Evolutionary conservation across 2,113 vertebrate genomes (phyloP).

Genomic region (Tragulus kanchil): DNA sequence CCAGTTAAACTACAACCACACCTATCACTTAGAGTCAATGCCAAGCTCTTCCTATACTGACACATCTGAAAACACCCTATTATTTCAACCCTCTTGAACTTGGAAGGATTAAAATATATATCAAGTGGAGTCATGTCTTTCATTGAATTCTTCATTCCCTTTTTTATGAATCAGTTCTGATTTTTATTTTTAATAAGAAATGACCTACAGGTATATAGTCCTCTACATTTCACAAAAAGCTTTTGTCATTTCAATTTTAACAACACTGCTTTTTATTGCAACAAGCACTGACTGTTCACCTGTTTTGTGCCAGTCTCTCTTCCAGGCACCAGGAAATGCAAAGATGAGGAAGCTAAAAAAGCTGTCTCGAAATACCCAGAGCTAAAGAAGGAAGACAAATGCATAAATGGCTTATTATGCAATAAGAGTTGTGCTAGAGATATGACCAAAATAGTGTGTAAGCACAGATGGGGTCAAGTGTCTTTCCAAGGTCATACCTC

Average conservation of each 20-base stretch:
- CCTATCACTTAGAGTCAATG: constrained; percentile 12
- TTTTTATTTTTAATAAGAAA: constrained; percentile 56
- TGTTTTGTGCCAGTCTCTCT: neutral
- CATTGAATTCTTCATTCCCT: neutral
- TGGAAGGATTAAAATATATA: constrained; percentile 40
- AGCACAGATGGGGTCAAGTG: neutral
- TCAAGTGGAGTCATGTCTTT: neutral
- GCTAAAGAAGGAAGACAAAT: neutral
- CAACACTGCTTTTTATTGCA: constrained; percentile 7
- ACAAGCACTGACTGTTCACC: neutral
- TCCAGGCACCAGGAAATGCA: neutral
- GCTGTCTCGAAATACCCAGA: neutral
- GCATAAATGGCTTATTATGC: neutral
- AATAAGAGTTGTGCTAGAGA: neutral
- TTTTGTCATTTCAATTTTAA: neutral
- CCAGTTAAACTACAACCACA: neutral
- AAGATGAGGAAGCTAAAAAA: neutral
- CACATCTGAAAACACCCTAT: neutral
- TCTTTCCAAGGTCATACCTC: neutral
- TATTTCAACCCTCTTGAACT: neutral
- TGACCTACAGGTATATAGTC: neutral
- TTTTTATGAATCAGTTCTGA: neutral
- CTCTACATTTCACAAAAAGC: neutral
- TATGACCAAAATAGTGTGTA: neutral
- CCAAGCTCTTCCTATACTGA: neutral